Evolutionary conservation across 2,888 invertebrate species (phyloP).

Genomic region (Brachynemurus nebulosus): DNA sequence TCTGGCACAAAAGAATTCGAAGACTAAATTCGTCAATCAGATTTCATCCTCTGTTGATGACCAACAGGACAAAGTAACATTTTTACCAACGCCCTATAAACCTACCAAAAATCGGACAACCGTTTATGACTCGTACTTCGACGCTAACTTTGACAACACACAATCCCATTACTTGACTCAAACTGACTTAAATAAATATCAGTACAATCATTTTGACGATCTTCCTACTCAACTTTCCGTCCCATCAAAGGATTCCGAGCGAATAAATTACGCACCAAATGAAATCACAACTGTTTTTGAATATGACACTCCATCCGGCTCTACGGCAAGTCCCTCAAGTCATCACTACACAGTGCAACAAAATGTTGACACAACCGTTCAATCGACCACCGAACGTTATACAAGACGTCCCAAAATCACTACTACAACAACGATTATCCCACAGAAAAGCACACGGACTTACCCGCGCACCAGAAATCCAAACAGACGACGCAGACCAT

Average conservation of each 20-base stretch:
- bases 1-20: conserved; percentile 13
- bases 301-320: neutral
- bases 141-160: neutral
- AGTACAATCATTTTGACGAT: neutral
- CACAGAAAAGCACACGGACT: conserved; percentile 5
- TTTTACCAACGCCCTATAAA: conserved; percentile 30
- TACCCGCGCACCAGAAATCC: conserved; percentile 1
- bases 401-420: conserved; percentile 18
- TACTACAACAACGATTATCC: conserved; percentile 14
- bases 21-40: conserved; percentile 8
- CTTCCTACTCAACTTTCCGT: conserved; percentile 1
- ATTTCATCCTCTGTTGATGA: neutral
- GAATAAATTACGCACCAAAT: conserved; percentile 3
- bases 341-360: neutral
- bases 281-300: conserved; percentile 6
- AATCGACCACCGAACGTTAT: conserved; percentile 17
- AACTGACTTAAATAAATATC: neutral
- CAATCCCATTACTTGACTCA: neutral
- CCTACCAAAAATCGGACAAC: conserved; percentile 18
- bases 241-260: neutral
- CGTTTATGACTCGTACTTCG: conserved; percentile 22
- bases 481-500: conserved; percentile 4
- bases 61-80: conserved; percentile 17
- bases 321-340: conserved; percentile 1
- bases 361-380: conserved; percentile 4